Evolutionary conservation across 2,113 vertebrate genomes (phyloP).

Genomic region (Heterotis niloticus): DNA sequence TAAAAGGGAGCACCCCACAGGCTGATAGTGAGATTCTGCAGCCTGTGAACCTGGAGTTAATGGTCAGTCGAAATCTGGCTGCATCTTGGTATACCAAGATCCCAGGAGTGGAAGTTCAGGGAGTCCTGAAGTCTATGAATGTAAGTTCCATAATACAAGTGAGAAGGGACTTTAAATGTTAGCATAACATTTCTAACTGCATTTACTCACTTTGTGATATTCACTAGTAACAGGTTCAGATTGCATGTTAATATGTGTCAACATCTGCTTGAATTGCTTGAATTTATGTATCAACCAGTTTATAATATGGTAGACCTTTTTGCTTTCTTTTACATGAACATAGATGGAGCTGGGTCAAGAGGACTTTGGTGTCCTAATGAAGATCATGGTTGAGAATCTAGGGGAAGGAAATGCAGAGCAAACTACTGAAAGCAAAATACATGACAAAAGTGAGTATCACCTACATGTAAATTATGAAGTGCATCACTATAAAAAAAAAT

Average conservation of each 20-base stretch:
- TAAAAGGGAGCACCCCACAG: constrained; percentile 52
- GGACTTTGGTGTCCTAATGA: constrained; percentile 80
- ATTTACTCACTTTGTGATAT: no score
- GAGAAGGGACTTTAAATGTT: no score
- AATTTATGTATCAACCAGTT: neutral
- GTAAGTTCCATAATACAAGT: constrained; percentile 62
- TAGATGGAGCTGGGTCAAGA: constrained; percentile 84
- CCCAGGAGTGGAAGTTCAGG: constrained; percentile 78
- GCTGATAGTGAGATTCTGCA: constrained; percentile 78
- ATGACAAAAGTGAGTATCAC: constrained; percentile 42
- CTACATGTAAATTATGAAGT: neutral
- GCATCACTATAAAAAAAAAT: neutral
- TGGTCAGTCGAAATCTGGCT: constrained; percentile 80
- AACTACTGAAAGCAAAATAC: constrained; percentile 44
- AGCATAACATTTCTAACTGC: no score
- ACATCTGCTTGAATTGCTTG: neutral
- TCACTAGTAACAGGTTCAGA: no score
- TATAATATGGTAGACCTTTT: neutral
- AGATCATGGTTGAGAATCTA: constrained; percentile 83
- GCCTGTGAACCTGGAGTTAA: constrained; percentile 84
- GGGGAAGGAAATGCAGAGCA: constrained; percentile 67
- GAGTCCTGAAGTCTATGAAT: constrained; percentile 74
- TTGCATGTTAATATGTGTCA: no score
- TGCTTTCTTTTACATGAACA: constrained; percentile 1
- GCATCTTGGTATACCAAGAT: constrained; percentile 80